phyloP scores from a whole-genome alignment of 2,888 invertebrate genomes.

The Kryphioiulus occultus region DNA sequence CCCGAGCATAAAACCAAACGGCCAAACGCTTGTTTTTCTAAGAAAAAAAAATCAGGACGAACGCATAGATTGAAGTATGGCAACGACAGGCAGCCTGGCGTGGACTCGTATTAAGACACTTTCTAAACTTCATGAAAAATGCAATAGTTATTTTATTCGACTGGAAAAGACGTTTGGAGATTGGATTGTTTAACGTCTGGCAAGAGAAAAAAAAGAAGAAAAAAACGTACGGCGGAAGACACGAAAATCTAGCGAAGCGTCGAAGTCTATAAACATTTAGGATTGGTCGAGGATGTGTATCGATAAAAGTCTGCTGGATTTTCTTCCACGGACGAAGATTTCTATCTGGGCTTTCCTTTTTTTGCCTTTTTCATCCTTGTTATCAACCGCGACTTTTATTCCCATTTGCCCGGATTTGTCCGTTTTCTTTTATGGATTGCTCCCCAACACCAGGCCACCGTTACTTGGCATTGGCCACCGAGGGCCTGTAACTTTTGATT shows the following conservation, averaged over 20 bases:
- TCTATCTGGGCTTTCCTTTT: neutral
- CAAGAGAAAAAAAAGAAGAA: neutral
- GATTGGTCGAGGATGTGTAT: neutral
- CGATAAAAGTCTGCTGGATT: constrained; percentile 1
- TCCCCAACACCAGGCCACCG: neutral
- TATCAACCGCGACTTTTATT: constrained; percentile 25
- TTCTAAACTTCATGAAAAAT: constrained; percentile 26
- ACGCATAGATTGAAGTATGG: neutral
- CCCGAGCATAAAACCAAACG: neutral
- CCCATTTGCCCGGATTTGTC: constrained; percentile 20
- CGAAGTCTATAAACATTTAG: constrained; percentile 11
- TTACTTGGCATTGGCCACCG: neutral
- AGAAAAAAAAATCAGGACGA: neutral
- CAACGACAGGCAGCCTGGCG: neutral
- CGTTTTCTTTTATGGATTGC: neutral
- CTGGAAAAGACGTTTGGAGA: constrained; percentile 15
- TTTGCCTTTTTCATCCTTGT: neutral
- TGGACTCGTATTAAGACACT: neutral
- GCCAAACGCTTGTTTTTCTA: neutral
- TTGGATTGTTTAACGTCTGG: constrained; percentile 18
- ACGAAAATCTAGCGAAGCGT: constrained; percentile 8
- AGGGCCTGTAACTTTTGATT: constrained; percentile 31
- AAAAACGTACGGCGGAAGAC: neutral
- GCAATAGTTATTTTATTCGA: constrained; percentile 25
- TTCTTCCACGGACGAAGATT: constrained; percentile 2